Evolutionary conservation across 2,113 vertebrate species (phyloP).

Genomic region (Myocastor coypus): DNA sequence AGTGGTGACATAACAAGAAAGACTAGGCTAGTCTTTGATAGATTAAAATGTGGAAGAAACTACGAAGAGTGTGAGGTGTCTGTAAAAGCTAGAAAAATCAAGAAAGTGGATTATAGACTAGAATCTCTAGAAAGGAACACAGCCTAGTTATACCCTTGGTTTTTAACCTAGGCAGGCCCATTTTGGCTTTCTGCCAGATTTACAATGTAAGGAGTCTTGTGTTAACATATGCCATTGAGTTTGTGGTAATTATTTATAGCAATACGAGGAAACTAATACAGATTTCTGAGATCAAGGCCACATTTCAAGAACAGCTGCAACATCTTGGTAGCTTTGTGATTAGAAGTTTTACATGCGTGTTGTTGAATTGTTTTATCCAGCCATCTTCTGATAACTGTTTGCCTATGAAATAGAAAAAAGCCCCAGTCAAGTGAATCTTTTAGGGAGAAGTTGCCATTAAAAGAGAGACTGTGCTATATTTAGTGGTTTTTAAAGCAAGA

Average conservation of each 20-base stretch:
- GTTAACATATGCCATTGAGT: background rate
- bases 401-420: background rate
- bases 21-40: background rate
- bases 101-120: background rate
- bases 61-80: background rate
- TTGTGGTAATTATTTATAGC: background rate
- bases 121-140: background rate
- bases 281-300: constrained; percentile 34
- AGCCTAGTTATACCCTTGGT: background rate
- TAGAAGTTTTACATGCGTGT: constrained; percentile 16
- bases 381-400: constrained; percentile 43
- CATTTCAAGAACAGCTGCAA: constrained; percentile 36
- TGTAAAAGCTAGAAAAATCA: background rate
- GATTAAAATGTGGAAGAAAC: constrained; percentile 20
- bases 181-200: constrained; percentile 31
- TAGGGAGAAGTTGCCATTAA: constrained; percentile 41
- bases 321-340: constrained; percentile 43
- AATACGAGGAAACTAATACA: constrained; percentile 22
- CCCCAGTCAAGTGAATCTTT: constrained; percentile 3
- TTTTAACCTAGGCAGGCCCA: background rate
- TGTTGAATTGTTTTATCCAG: constrained; percentile 20
- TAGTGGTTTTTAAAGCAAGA: constrained; percentile 2
- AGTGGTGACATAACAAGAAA: background rate
- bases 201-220: background rate
- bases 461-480: background rate